A percentile compares a stretch with the other conserved stretches of the same genome.
phyloP scores from a whole-genome alignment of 2,113 vertebrate genomes.

The Bujurquina vittata region DNA sequence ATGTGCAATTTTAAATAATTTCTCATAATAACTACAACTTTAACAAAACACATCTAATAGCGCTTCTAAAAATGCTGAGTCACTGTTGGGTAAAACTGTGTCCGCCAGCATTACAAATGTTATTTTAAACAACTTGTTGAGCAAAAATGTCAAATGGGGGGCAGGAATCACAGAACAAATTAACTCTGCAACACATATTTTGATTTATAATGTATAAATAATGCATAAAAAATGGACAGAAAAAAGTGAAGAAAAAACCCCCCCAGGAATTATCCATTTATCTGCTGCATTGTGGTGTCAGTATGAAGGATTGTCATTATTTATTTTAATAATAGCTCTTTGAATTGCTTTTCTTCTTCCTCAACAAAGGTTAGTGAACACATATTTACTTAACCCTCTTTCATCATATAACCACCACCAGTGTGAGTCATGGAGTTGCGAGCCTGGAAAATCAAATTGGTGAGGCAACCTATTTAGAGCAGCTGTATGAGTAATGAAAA shows the following conservation, averaged over 20 bases:
- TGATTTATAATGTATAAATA: not conserved
- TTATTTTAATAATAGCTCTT: too few relatives aligned
- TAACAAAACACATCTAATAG: not conserved
- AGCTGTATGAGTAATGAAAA: not conserved
- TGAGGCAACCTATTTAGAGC: not conserved
- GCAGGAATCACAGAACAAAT: not conserved
- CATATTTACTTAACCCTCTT: not conserved
- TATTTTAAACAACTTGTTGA: not conserved
- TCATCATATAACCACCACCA: not conserved
- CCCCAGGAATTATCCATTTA: too few relatives aligned
- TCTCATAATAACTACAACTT: not conserved
- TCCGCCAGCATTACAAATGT: not conserved
- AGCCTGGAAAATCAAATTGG: not conserved
- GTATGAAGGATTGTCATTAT: not conserved
- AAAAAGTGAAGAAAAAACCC: not conserved
- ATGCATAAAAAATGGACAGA: not conserved
- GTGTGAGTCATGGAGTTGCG: not conserved
- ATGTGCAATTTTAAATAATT: not conserved
- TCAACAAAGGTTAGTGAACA: not conserved
- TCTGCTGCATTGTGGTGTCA: too few relatives aligned
- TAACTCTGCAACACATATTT: not conserved
- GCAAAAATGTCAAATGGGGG: not conserved
- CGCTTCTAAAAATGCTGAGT: not conserved
- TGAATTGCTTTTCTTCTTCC: not conserved
- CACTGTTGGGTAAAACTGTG: not conserved